Evolutionary conservation across 2,113 vertebrate genomes (phyloP).

Genomic region (Sceloporus undulatus): DNA sequence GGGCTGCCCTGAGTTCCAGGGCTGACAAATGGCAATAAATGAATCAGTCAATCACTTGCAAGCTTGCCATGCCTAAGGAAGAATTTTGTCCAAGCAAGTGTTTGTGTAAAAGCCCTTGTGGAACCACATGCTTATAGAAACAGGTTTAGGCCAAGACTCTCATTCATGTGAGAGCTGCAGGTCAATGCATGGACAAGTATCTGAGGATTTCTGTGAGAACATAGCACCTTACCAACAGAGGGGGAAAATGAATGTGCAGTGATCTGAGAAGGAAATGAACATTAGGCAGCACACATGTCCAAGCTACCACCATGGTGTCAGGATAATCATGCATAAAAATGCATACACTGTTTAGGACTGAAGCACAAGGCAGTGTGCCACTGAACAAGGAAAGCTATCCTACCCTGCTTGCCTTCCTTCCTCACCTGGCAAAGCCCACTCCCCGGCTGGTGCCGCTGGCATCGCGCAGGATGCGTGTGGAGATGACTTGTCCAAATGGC

Average conservation of each 20-base stretch:
- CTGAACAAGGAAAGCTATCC: neutral
- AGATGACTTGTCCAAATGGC: conserved; percentile 94
- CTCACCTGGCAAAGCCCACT: conserved; percentile 92
- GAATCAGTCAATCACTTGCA: neutral
- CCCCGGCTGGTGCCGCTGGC: conserved; percentile 90
- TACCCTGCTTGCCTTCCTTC: neutral
- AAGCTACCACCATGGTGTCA: no score
- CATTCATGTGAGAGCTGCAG: neutral
- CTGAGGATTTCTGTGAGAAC: neutral
- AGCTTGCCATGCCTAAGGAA: neutral
- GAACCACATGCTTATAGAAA: neutral
- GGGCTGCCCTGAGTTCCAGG: no score
- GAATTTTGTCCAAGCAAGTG: neutral
- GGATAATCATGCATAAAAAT: neutral
- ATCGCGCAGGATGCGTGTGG: conserved; percentile 91
- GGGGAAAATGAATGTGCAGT: neutral
- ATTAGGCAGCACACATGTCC: neutral
- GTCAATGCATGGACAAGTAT: no score
- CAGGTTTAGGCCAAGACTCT: neutral
- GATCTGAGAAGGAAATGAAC: no score
- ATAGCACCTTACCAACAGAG: neutral
- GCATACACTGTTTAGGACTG: neutral
- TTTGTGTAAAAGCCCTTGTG: neutral
- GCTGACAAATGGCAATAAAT: neutral
- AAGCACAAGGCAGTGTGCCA: neutral